Evolutionary conservation across 2,797 vertebrate genomes (phyloP).

Genomic region (Pempheris klunzingeri): DNA sequence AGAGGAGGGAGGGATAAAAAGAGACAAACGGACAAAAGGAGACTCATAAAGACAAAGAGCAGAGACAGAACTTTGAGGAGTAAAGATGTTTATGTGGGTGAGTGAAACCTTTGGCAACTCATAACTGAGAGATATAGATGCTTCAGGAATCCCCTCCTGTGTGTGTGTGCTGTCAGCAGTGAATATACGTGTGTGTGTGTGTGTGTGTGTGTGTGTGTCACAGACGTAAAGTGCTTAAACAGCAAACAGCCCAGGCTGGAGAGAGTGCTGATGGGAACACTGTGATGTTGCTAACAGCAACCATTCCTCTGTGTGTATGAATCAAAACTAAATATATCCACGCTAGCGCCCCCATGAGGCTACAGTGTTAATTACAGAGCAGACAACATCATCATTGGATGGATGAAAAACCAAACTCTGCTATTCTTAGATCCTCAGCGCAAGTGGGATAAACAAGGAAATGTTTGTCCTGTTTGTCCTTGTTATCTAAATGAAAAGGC

Average conservation of each 20-base stretch:
- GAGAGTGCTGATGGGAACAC: constrained; percentile 18
- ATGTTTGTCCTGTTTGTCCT: neutral
- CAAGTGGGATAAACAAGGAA: neutral
- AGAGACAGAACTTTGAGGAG: too few species aligned
- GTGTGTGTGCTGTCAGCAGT: neutral
- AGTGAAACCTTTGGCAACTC: neutral
- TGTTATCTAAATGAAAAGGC: neutral
- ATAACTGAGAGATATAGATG: neutral
- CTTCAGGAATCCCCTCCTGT: neutral
- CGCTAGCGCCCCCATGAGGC: constrained; percentile 6
- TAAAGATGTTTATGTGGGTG: neutral
- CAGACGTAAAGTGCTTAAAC: constrained; percentile 43
- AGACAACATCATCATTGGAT: neutral
- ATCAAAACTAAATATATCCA: neutral
- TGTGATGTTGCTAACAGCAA: constrained; percentile 21
- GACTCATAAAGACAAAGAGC: neutral
- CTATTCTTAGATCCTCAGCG: neutral
- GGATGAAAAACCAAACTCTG: neutral
- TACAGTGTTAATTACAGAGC: neutral
- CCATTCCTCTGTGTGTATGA: constrained; percentile 3
- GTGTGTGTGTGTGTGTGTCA: constrained; percentile 5
- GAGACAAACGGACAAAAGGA: neutral
- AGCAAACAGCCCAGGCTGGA: constrained; percentile 45
- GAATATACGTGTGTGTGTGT: neutral
- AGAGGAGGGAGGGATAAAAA: neutral